Percentiles rank a stretch among this genome's conserved stretches.
phyloP scores from a whole-genome alignment of 1,140 invertebrate genomes.

The Drosophila simulans region DNA sequence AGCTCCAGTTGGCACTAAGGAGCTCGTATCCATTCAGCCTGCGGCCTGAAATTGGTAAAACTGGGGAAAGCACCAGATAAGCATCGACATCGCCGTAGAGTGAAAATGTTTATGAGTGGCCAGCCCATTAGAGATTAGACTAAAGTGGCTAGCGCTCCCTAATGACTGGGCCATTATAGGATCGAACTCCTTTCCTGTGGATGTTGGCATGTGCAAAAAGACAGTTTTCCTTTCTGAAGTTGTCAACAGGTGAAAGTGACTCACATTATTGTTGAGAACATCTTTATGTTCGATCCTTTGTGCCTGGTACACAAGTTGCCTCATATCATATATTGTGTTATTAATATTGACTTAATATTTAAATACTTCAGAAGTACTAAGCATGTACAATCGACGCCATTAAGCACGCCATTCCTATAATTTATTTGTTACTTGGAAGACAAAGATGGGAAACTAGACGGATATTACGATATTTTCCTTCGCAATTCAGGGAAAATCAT shows the following conservation, averaged over 20 bases:
- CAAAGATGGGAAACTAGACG: too few species aligned
- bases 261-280: neutral
- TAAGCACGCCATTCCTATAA: too few species aligned
- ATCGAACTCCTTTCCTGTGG: neutral
- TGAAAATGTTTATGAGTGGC: conserved; percentile 60
- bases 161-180: conserved; percentile 46
- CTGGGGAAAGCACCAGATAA: conserved; percentile 32
- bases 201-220: too few species aligned
- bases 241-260: neutral
- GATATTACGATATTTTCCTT: too few species aligned
- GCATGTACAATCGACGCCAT: too few species aligned
- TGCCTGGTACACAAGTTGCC: too few species aligned
- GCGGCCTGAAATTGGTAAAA: neutral
- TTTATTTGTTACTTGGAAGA: too few species aligned
- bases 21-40: neutral
- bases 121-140: conserved; percentile 58
- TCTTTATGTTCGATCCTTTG: too few species aligned
- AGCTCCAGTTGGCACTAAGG: conserved; percentile 22
- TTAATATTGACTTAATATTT: too few species aligned
- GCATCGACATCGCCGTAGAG: conserved; percentile 36
- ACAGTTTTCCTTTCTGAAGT: neutral
- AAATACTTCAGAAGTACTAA: too few species aligned
- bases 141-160: conserved; percentile 23
- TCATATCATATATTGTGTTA: too few species aligned
- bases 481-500: too few species aligned